A percentile compares a stretch with the other conserved stretches of the same genome.
Evolutionary conservation across 2,888 invertebrate genomes (phyloP).

Genomic region (Rhopalosiphum nymphaeae): DNA sequence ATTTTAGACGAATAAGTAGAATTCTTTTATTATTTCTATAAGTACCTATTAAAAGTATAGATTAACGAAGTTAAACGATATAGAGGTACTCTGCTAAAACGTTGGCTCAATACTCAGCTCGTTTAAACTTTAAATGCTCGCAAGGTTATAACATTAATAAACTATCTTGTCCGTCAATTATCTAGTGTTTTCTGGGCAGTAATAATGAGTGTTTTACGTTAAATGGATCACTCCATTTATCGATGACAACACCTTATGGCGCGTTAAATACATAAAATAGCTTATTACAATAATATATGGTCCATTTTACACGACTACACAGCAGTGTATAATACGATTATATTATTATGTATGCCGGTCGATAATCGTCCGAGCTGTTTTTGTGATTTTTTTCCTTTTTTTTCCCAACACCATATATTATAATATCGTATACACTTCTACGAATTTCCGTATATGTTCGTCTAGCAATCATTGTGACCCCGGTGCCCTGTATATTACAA

Average conservation of each 20-base stretch:
- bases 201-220: background rate
- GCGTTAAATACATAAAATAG: background rate
- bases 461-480: conserved; percentile 7
- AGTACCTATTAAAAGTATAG: no score
- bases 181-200: background rate
- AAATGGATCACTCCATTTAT: background rate
- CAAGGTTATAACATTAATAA: no score
- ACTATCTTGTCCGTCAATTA: background rate
- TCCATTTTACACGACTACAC: background rate
- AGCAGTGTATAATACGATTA: background rate
- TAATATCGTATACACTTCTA: background rate
- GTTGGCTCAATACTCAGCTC: no score
- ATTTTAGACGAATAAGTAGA: no score
- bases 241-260: background rate
- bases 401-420: background rate
- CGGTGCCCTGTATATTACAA: background rate
- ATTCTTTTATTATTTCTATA: no score
- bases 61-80: no score
- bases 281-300: background rate
- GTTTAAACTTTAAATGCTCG: no score
- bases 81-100: no score
- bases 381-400: conserved; percentile 13
- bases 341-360: background rate
- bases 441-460: background rate
- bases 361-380: background rate